Conservation (phyloP, 2,797 vertebrate species). For the Scleropages formosus region DNA sequence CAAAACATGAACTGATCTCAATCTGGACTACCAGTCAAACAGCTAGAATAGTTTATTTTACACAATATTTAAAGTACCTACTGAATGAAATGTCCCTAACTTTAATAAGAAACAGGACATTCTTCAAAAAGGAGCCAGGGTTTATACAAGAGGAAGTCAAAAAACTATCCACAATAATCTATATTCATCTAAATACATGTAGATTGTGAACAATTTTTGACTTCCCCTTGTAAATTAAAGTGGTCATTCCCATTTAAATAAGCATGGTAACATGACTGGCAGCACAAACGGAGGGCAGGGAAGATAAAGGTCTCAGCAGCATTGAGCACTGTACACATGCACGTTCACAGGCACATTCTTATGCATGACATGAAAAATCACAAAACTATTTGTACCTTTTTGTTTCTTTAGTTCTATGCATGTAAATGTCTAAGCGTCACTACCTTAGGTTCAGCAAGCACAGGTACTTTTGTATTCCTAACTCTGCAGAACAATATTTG, state of each 20-base stretch:
- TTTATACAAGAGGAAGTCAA: too few relatives aligned
- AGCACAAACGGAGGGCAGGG: not conserved
- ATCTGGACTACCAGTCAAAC: not conserved
- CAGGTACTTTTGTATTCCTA: conserved; percentile 29
- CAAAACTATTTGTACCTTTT: conserved; percentile 42
- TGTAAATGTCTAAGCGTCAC: conserved; percentile 31
- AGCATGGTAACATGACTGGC: not conserved
- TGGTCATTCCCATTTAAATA: conserved; percentile 12
- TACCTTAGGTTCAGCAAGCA: conserved; percentile 30
- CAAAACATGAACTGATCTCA: not conserved
- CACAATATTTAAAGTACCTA: not conserved
- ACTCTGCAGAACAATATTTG: conserved; percentile 28
- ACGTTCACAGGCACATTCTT: conserved; percentile 42
- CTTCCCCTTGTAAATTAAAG: not conserved
- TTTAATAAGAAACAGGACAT: too few relatives aligned
- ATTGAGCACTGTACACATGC: conserved; percentile 41
- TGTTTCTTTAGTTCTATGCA: conserved; percentile 31
- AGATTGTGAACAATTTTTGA: too few relatives aligned
- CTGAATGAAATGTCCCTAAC: too few relatives aligned
- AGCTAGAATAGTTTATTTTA: not conserved
- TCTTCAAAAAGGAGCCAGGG: too few relatives aligned
- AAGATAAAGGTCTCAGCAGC: conserved; percentile 10
- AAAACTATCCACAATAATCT: too few relatives aligned
- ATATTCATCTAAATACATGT: too few relatives aligned
- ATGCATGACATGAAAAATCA: conserved; percentile 44